Base-by-base conservation (phyloP, 2,888 invertebrate genomes). In the Leucoptera coffeella region DNA sequence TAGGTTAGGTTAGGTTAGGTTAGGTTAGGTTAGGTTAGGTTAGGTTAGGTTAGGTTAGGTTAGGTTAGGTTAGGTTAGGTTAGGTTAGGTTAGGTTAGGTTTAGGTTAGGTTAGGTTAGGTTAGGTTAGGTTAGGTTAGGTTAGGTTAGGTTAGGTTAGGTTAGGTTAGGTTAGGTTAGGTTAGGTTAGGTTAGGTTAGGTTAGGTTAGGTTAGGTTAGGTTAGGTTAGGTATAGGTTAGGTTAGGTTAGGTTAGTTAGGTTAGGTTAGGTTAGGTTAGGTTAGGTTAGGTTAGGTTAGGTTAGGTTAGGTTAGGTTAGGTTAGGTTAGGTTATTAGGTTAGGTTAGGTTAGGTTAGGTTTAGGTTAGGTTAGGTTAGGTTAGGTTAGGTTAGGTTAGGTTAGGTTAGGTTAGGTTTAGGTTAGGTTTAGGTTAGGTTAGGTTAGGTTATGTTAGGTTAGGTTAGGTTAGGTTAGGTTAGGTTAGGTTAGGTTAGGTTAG, bases 11-110 rank as follows among this genome's bases (percentile, higher is more conserved):
- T 23, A 23, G 23, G 23, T 23, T 23, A 23, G 23, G 23, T 22
- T 23, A 22, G 22, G 22, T 22, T 22, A 22, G n/a, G n/a, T n/a
- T n/a, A n/a, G n/a, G n/a, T n/a, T n/a, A n/a, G n/a, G 22, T 22
- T 23, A 23, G 23, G 23, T 23, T 23, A 23, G 23, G 23, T 23
- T 23, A 23, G 23, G 23, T 23, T 23, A 23, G 23, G 23, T 23
- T 23, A 23, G 23, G 23, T 23, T 23, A 23, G 12, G 12, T 23
- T 12, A 23, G 23, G 12, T 12, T 23, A 23, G 12, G 12, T 8
- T 12, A 23, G 23, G 12, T 12, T 12, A 12, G 23, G n/a, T n/a
- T n/a, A n/a, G n/a, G n/a, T n/a, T n/a, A n/a, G n/a, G n/a, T n/a
- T n/a, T n/a, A n/a, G n/a, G 23, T 12, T 23, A 8, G 23, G 11